Percentiles rank a stretch among this genome's conserved stretches.
Conservation (phyloP, 2,888 invertebrate species). For the Cantharis rustica region DNA sequence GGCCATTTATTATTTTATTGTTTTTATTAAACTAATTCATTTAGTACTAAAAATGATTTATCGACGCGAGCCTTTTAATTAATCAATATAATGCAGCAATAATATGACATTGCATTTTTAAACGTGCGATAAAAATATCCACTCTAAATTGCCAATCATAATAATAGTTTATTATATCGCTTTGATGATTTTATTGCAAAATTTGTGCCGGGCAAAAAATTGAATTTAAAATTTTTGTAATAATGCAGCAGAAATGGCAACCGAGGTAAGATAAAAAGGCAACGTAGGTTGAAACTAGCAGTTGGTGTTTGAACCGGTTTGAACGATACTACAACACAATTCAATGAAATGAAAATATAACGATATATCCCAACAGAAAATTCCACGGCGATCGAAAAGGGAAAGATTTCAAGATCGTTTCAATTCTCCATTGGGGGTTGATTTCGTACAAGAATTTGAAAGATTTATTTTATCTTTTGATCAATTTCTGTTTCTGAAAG, state of each 20-base stretch:
- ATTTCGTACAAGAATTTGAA: slow-evolving; percentile 13
- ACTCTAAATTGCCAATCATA: background rate
- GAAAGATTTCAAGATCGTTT: slow-evolving; percentile 3
- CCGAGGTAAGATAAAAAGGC: slow-evolving; percentile 13
- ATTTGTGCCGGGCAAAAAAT: background rate
- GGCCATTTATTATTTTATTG: background rate
- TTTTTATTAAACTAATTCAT: slow-evolving; percentile 1
- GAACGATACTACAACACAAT: slow-evolving; percentile 36
- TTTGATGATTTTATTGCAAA: background rate
- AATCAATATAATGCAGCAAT: background rate
- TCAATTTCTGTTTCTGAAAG: slow-evolving; percentile 14
- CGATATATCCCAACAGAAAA: slow-evolving; percentile 33
- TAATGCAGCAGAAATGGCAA: background rate
- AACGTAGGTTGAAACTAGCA: slow-evolving; percentile 32
- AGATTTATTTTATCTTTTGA: slow-evolving; percentile 13
- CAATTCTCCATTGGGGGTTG: slow-evolving; percentile 15
- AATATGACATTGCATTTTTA: background rate
- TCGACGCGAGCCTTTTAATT: background rate
- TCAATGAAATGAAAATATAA: slow-evolving; percentile 45
- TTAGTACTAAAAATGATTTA: slow-evolving; percentile 3
- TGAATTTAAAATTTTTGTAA: background rate
- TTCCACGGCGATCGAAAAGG: slow-evolving; percentile 27
- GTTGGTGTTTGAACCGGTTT: slow-evolving; percentile 38
- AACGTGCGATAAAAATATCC: background rate
- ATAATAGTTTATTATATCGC: background rate